Evolutionary conservation across 1,140 invertebrate genomes (phyloP), one percentile per base, ranked within the genome.

Genomic region (Microplitis demolitor): DNA sequence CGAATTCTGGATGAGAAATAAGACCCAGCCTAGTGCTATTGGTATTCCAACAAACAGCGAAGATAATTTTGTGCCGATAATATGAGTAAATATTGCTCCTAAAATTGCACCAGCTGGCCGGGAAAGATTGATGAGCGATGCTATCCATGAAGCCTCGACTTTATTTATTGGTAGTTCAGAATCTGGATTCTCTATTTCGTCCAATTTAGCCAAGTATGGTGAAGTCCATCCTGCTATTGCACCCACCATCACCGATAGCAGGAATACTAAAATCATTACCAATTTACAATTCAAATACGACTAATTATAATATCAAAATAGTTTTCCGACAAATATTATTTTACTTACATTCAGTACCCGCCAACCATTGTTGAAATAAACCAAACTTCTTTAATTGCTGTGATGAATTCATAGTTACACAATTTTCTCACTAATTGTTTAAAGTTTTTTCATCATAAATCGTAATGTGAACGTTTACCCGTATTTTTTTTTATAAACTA

Each of bases 141-240:
- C 90, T 51, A 93, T 88, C 91, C 91, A 92, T 4, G 91, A 91
- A 50, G 88, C 90, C 82, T 92, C 87, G 45, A 89, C 88, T 2
- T 85, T 61, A 0, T 90, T 88, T 69, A 91, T 86, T 33, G 82
- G 84, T 54, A 92, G 86, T 2, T 79, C 80, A 0, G 88, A 88
- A 63, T 89, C 78, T 31, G 74, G 54, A 45, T 45, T 45, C 39
- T 45, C 39, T 45, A 9, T 6, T 53, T 4, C 78, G 31, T 87
- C 82, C 4, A 92, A 81, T 39, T 84, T 82, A 0, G 88, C 88
- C 6, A 91, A 75, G 8, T 89, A 90, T 0, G 91, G 91, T 0
- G 91, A 91, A 0, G 90, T 89, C 90, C 90, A 91, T 53, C 89
- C 84, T 6, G 82, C 74, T 13, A 79, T 72, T 37, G 84, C 72